Conservation (phyloP, 92 coral and sea anemone species). For the Umimayanthus kanabou region DNA sequence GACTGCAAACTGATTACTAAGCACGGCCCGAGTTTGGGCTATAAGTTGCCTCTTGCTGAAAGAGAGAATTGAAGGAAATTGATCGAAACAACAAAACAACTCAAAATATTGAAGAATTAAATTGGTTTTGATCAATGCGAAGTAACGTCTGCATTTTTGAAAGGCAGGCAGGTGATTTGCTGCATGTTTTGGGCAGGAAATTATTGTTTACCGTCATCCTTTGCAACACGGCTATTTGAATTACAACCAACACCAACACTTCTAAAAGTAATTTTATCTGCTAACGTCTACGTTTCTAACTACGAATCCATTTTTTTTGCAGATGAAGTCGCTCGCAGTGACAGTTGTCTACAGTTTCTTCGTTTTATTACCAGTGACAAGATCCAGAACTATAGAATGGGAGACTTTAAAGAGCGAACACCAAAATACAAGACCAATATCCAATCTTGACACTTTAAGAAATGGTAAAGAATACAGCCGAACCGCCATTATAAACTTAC, state of each 20-base stretch:
- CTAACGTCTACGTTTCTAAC: neutral
- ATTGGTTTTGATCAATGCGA: too few species aligned
- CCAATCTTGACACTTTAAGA: neutral
- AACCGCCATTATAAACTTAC: neutral
- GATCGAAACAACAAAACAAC: too few species aligned
- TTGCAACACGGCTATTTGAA: too few species aligned
- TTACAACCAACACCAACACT: neutral
- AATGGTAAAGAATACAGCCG: neutral
- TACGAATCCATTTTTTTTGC: neutral
- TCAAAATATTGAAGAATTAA: too few species aligned
- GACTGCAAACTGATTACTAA: too few species aligned
- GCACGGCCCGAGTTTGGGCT: too few species aligned
- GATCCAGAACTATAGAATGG: conserved; percentile 24
- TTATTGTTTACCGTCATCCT: too few species aligned
- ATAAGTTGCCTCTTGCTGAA: too few species aligned
- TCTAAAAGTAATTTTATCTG: neutral
- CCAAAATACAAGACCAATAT: neutral
- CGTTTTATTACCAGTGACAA: conserved; percentile 27
- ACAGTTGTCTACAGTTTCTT: conserved; percentile 14
- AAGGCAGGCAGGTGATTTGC: too few species aligned
- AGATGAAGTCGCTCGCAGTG: conserved; percentile 24
- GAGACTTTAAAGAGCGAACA: neutral
- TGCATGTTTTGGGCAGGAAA: too few species aligned
- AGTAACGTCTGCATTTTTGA: too few species aligned
- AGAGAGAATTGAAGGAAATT: too few species aligned